Evolutionary conservation across 2,113 vertebrate species (phyloP), one percentile per base, ranked within the genome.

Genomic region (Limnothrissa miodon): DNA sequence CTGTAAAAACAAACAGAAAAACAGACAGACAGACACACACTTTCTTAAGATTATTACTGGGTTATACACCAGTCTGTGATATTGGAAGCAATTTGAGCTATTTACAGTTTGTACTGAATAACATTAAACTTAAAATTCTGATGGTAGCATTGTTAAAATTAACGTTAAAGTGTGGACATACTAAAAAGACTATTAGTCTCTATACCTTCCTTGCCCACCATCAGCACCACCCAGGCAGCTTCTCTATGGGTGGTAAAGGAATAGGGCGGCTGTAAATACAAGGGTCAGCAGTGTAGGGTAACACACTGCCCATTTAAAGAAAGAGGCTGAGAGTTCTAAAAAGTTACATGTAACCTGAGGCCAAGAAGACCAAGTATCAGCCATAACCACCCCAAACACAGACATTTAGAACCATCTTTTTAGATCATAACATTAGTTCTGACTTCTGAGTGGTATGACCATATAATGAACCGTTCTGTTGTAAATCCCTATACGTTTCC

Each of bases 251-350:
- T 82, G 80, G 74, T 62, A 66, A 45, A 36, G 62, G 33, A 29
- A 70, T 29, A 15, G 29, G 62, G 62, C 11, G 29, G 62, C 62
- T 70, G 62, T 70, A 70, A 70, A 70, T 70, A 70, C 10, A 33
- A 70, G 62, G 29, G 62, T 17, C 62, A 70, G 62, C 62, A 29
- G 62, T 33, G 17, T 70, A 70, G 29, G 25, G 62, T 70, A 70
- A 70, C 62, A 36, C 62, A 85, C 17, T 25, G 45, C 19, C 80
- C 82, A 59, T 48, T 70, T 66, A 45, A 51, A 79, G 81, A 70
- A 36, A 82, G 62, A 78, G 45, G 11, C 80, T 21, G 51, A 25
- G 79, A 44, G 53, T 66, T 45, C 25, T 62, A 23, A 45, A 82
- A 36, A 74, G 62, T 36, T 70, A 36, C 29, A 70, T 36, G 62